Conservation (phyloP, 2,113 vertebrate species). For the Cynopterus brachyotis region DNA sequence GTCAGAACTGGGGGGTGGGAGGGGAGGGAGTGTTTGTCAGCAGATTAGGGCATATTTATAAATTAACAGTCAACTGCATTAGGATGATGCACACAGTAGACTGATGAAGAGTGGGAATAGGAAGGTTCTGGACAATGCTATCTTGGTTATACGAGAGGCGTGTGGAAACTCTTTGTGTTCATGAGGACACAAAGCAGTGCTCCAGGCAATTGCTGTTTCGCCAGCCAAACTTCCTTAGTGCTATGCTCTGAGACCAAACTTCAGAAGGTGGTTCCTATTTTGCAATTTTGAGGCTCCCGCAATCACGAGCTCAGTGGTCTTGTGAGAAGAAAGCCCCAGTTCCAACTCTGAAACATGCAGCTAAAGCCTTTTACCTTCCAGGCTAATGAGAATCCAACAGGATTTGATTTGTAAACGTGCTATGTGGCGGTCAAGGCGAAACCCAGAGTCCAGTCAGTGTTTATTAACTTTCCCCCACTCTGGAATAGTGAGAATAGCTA, state of each 20-base stretch:
- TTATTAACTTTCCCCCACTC: background rate
- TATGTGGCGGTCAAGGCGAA: background rate
- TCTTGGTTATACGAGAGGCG: background rate
- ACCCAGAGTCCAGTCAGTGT: background rate
- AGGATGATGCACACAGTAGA: background rate
- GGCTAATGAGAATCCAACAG: background rate
- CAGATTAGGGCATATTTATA: background rate
- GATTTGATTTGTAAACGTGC: background rate
- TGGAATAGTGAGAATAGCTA: background rate
- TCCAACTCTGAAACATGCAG: background rate
- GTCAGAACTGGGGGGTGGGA: background rate
- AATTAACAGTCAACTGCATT: background rate
- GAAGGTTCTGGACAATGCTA: background rate
- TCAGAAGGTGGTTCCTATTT: background rate
- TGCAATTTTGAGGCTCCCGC: background rate
- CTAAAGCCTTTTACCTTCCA: background rate
- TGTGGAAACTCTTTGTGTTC: background rate
- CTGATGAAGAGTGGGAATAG: background rate
- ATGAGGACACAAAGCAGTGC: background rate
- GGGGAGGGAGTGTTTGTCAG: background rate
- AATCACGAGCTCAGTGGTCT: background rate
- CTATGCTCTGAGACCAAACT: background rate
- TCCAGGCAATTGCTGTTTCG: background rate
- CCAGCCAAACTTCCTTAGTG: background rate
- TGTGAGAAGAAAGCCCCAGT: background rate